phyloP scores from a whole-genome alignment of 2,888 invertebrate genomes.

The Odontothrips loti region DNA sequence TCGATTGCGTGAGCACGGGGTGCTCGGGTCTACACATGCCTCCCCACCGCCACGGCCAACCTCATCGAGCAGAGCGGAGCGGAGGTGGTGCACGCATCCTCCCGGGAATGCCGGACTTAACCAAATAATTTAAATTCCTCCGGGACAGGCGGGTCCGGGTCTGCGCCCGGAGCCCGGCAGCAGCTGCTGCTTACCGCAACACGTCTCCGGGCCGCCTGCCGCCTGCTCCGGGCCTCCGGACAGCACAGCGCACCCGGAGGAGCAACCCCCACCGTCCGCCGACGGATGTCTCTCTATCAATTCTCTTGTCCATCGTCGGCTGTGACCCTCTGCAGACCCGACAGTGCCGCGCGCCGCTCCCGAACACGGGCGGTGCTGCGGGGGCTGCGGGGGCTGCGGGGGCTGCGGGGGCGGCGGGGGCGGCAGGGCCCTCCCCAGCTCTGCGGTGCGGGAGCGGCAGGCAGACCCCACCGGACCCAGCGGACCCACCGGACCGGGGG shows the following conservation, averaged over 20 bases:
- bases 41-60: not conserved
- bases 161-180: not conserved
- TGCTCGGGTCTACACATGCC: too few relatives aligned
- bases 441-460: not conserved
- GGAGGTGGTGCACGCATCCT: not conserved
- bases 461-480: not conserved
- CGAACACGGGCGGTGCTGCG: too few relatives aligned
- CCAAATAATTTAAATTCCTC: conserved; percentile 25
- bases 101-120: conserved; percentile 8
- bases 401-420: too few relatives aligned
- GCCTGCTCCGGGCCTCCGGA: not conserved
- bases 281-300: conserved; percentile 26
- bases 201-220: not conserved
- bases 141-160: not conserved
- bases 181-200: conserved; percentile 17
- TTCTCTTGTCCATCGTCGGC: conserved; percentile 15
- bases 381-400: too few relatives aligned
- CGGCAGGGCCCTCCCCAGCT: too few relatives aligned
- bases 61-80: not conserved
- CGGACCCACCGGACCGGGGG: not conserved
- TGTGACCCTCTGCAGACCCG: not conserved
- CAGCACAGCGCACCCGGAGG: not conserved
- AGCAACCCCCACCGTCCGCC: not conserved
- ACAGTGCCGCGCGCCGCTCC: too few relatives aligned
- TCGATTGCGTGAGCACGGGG: too few relatives aligned